Conservation (phyloP, 2,888 invertebrate genomes). For the Melieria crassipennis region DNA sequence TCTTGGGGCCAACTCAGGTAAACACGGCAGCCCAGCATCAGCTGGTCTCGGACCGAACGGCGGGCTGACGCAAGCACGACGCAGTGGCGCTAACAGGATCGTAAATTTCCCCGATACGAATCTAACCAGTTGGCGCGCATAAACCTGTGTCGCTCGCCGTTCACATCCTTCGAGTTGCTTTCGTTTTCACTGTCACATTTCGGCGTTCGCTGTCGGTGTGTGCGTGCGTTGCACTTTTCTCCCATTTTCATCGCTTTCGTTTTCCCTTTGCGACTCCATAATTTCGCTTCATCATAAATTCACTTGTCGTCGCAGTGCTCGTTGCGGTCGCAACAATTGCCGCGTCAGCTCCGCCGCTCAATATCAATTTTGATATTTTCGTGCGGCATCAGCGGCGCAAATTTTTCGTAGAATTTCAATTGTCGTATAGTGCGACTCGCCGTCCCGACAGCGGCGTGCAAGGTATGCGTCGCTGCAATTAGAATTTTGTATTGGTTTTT, state of each 20-base stretch:
- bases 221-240: conserved; percentile 29
- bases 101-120: conserved; percentile 56
- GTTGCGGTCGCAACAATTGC: conserved; percentile 46
- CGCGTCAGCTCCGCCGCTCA: neutral
- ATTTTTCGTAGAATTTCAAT: conserved; percentile 55
- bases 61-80: conserved; percentile 14
- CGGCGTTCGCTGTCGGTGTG: neutral
- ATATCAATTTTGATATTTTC: conserved; percentile 48
- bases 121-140: conserved; percentile 45
- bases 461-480: no score
- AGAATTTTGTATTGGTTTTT: no score
- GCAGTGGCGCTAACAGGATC: conserved; percentile 61
- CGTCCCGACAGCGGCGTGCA: no score
- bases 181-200: neutral
- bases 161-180: conserved; percentile 7
- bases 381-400: conserved; percentile 50
- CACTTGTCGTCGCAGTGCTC: conserved; percentile 52
- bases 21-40: no score
- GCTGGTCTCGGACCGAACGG: no score
- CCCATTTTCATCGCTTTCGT: conserved; percentile 37
- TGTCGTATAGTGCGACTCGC: neutral
- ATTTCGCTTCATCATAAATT: conserved; percentile 58
- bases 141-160: neutral
- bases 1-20: neutral
- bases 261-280: conserved; percentile 43